Conservation (phyloP, 2,797 vertebrate species). For the Vespertilio murinus region DNA sequence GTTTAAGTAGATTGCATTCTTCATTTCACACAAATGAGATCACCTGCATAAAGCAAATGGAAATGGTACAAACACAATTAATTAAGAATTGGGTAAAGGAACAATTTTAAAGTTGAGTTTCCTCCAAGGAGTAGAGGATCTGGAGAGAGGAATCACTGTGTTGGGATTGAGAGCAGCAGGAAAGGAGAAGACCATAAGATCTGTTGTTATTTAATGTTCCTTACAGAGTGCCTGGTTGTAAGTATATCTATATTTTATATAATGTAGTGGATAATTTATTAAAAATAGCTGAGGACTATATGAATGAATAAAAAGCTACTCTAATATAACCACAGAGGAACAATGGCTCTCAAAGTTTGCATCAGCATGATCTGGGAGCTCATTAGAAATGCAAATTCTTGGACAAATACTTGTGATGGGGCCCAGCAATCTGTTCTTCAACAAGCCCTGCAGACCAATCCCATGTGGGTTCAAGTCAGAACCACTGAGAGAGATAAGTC, state of each 20-base stretch:
- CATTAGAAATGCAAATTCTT: neutral
- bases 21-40: conserved; percentile 39
- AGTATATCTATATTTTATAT: neutral
- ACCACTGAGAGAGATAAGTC: neutral
- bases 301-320: neutral
- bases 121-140: neutral
- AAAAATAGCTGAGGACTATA: neutral
- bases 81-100: neutral
- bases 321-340: neutral
- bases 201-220: neutral
- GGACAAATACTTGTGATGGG: neutral
- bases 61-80: neutral
- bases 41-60: conserved; percentile 34
- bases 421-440: neutral
- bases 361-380: neutral
- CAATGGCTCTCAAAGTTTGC: neutral
- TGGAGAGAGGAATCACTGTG: neutral
- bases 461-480: neutral
- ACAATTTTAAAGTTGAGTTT: conserved; percentile 52
- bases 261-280: neutral
- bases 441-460: neutral
- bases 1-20: conserved; percentile 64
- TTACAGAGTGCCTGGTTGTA: neutral
- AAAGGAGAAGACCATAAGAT: neutral
- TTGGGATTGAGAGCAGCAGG: neutral